Conservation (phyloP, 2,113 vertebrate species). For the Edolisoma coerulescens region DNA sequence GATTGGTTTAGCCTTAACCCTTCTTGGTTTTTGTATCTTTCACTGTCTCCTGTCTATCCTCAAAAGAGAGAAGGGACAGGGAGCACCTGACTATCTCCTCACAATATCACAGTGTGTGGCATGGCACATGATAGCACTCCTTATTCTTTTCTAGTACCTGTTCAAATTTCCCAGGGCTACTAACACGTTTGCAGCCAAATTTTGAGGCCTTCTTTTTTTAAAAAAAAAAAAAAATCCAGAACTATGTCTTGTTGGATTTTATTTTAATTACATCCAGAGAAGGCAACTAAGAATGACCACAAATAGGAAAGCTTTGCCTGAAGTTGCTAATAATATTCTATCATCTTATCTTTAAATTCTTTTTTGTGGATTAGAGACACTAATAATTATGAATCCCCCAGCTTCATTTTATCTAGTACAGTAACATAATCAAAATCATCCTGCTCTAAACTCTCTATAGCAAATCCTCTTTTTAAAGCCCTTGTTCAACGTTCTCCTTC, state of each 20-base stretch:
- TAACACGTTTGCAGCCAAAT: neutral
- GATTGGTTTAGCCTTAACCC: neutral
- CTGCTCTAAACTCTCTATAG: constrained; percentile 34
- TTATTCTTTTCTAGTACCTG: neutral
- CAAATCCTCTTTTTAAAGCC: constrained; percentile 67
- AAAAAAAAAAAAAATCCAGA: neutral
- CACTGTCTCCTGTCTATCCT: neutral
- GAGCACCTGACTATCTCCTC: neutral
- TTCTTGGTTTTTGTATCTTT: neutral
- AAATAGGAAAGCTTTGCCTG: constrained; percentile 28
- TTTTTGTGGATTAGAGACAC: constrained; percentile 54
- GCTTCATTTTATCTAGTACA: constrained; percentile 63
- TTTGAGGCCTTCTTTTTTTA: neutral
- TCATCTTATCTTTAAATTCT: constrained; percentile 66
- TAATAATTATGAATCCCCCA: constrained; percentile 60
- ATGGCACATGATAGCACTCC: neutral
- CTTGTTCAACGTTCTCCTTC: constrained; percentile 52
- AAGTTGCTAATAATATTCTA: constrained; percentile 41
- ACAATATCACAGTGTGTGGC: fast-evolving
- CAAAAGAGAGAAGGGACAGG: neutral
- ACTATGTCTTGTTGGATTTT: neutral
- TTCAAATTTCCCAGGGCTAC: neutral
- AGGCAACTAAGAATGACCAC: neutral
- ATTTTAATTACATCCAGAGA: too few species aligned
- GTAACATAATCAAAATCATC: constrained; percentile 67